These are phyloP conservation scores for Pandion haliaetus DNA, from an alignment of 2,113 vertebrate species.

Conservation along the genomic window DNA sequence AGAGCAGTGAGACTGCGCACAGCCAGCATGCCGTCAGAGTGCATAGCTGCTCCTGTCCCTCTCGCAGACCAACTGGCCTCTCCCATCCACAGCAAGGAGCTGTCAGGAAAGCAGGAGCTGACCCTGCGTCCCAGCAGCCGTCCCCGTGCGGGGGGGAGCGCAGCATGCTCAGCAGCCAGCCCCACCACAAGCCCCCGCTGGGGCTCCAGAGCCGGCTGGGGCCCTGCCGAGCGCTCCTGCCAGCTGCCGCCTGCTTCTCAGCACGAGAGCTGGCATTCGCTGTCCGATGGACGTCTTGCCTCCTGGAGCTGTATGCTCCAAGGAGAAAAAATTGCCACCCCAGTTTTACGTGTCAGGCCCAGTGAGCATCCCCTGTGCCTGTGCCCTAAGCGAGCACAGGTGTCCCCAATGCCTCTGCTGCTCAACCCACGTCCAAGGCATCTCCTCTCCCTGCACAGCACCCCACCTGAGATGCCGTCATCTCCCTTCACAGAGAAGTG, in stretches of 20 bases:
- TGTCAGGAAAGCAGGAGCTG: background rate
- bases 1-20: background rate
- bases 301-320: background rate
- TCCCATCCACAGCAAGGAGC: background rate
- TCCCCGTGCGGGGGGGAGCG: rapidly evolving
- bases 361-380: rapidly evolving
- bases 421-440: rapidly evolving
- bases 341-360: rapidly evolving
- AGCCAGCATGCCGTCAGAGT: rapidly evolving
- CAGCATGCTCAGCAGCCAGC: background rate
- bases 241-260: background rate
- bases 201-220: background rate
- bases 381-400: rapidly evolving
- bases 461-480: background rate
- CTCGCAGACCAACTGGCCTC: background rate
- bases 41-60: too few relatives aligned
- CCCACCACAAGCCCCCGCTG: rapidly evolving
- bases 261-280: rapidly evolving
- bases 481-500: background rate
- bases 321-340: background rate
- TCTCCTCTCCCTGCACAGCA: background rate
- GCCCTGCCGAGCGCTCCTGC: rapidly evolving
- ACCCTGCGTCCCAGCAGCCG: background rate
- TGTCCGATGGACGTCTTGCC: background rate
- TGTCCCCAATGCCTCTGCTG: background rate